phyloP scores from a whole-genome alignment of 2,888 invertebrate genomes.

The Limnephilus lunatus region DNA sequence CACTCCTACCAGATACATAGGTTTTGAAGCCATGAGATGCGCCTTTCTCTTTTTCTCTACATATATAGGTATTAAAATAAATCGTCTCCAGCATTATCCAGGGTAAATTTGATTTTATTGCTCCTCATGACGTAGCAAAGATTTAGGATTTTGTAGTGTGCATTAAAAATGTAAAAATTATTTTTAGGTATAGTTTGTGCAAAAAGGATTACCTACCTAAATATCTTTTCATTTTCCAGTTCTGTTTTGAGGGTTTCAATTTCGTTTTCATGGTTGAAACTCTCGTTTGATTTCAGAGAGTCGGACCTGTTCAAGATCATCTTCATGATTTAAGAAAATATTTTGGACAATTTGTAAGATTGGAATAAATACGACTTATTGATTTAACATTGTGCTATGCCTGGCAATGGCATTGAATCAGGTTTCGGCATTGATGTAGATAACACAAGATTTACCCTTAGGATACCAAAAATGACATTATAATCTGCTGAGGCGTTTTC shows the following conservation, averaged over 20 bases:
- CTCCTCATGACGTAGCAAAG: background rate
- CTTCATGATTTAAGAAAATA: constrained; percentile 28
- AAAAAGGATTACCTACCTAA: constrained; percentile 34
- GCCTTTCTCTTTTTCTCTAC: background rate
- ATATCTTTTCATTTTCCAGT: constrained; percentile 73
- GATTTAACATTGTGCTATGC: constrained; percentile 23
- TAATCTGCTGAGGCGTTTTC: too few species aligned
- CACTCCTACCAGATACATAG: background rate
- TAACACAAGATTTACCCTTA: background rate
- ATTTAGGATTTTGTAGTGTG: background rate
- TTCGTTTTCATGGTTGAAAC: constrained; percentile 73
- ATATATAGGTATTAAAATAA: too few species aligned
- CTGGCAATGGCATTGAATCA: constrained; percentile 23
- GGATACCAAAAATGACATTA: background rate
- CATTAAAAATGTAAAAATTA: background rate
- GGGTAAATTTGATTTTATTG: background rate
- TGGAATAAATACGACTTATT: constrained; percentile 6
- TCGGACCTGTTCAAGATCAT: constrained; percentile 61
- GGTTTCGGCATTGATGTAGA: background rate
- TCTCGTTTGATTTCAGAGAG: constrained; percentile 64
- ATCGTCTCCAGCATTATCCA: background rate
- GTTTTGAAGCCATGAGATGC: background rate
- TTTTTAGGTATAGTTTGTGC: background rate
- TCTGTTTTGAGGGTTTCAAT: constrained; percentile 74
- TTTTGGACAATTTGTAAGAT: background rate